A percentile compares a stretch with the other conserved stretches of the same genome.
Evolutionary conservation across 1,140 invertebrate genomes (phyloP).

Genomic region (Papilio aristodemus): DNA sequence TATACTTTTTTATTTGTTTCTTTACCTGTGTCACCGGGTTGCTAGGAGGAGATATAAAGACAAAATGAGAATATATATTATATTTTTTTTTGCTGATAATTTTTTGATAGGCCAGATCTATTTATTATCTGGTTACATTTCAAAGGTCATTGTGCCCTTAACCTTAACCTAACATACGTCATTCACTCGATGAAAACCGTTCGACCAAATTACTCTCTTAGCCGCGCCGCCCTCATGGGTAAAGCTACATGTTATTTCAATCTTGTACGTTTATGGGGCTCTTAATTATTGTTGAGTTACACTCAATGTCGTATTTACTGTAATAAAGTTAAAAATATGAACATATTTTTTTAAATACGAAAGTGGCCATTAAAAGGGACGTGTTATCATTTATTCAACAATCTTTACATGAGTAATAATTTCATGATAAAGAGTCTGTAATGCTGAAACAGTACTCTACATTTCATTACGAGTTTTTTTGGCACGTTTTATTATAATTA

Average conservation of each 20-base stretch:
- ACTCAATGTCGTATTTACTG: background rate
- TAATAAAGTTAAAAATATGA: too few species aligned
- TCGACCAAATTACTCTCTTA: constrained; percentile 26
- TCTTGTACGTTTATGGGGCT: constrained; percentile 24
- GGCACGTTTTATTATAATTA: constrained; percentile 1
- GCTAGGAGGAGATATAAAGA: too few species aligned
- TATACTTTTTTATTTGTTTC: too few species aligned
- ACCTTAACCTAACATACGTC: constrained; percentile 31
- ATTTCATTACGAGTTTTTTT: constrained; percentile 5
- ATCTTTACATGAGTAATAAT: too few species aligned
- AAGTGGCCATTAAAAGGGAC: too few species aligned
- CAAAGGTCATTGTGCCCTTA: constrained; percentile 20
- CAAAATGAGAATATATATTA: background rate
- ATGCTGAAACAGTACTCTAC: too few species aligned
- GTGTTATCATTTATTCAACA: too few species aligned
- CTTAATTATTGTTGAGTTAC: constrained; percentile 28
- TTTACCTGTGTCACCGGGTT: too few species aligned
- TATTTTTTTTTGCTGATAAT: background rate
- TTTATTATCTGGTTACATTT: background rate
- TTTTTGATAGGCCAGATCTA: background rate
- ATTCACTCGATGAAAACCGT: constrained; percentile 28
- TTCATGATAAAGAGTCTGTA: too few species aligned
- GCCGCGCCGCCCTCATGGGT: constrained; percentile 19
- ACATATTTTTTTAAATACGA: too few species aligned
- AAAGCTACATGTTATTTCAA: constrained; percentile 32